These are phyloP conservation scores for Lycophotia porphyrea DNA, from an alignment of 2,888 invertebrate species.

Conservation along the genomic window DNA sequence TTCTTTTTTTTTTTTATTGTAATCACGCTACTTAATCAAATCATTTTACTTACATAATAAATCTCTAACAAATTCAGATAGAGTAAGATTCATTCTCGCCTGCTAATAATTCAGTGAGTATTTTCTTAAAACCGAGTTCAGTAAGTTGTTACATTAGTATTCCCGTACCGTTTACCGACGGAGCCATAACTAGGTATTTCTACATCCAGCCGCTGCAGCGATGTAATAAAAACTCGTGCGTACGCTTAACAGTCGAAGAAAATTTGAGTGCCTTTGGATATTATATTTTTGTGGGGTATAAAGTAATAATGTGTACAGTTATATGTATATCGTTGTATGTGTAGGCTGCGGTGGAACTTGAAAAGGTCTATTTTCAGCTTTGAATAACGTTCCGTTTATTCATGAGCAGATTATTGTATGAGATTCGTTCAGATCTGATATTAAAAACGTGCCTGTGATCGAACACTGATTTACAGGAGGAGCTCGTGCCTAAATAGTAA, in stretches of 20 bases:
- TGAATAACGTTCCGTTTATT: not conserved
- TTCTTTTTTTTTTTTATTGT: no score
- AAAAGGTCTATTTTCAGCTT: slow-evolving; percentile 10
- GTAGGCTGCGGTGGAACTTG: not conserved
- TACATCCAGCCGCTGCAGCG: slow-evolving; percentile 51
- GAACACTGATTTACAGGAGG: not conserved
- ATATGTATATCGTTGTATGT: not conserved
- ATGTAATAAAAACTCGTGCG: slow-evolving; percentile 59
- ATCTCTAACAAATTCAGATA: slow-evolving; percentile 15
- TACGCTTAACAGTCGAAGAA: slow-evolving; percentile 55
- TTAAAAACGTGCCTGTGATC: not conserved
- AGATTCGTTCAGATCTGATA: not conserved
- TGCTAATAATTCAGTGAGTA: slow-evolving; percentile 29
- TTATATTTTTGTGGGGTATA: slow-evolving; percentile 56
- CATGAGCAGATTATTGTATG: not conserved
- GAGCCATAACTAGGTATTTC: slow-evolving; percentile 55
- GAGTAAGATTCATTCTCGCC: slow-evolving; percentile 36
- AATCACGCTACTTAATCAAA: no score
- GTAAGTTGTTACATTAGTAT: slow-evolving; percentile 61
- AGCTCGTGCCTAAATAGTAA: no score
- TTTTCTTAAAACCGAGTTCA: slow-evolving; percentile 49
- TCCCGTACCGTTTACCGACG: slow-evolving; percentile 38
- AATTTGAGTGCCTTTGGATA: slow-evolving; percentile 61
- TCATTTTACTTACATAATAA: not conserved
- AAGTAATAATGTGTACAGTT: slow-evolving; percentile 48